Evolutionary conservation across 53 echinoderm and acorn worm genomes (phyloP).

Genomic region (Pentamera pediparva): DNA sequence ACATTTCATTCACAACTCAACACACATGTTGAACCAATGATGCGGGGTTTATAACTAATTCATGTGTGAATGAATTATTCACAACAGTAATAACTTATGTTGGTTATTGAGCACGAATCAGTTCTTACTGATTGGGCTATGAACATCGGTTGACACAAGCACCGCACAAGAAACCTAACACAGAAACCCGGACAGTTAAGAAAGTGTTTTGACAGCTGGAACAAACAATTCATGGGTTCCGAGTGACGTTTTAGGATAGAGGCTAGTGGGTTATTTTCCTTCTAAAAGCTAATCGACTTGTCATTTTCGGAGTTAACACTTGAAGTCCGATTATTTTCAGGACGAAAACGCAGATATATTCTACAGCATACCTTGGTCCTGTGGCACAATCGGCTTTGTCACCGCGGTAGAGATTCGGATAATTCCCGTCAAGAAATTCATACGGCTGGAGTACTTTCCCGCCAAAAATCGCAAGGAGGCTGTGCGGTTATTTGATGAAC

Average conservation of each 20-base stretch:
- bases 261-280: neutral
- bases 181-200: too few relatives aligned
- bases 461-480: conserved; percentile 57
- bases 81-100: too few relatives aligned
- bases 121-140: too few relatives aligned
- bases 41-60: too few relatives aligned
- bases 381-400: conserved; percentile 79
- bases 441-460: conserved; percentile 71
- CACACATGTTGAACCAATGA: too few relatives aligned
- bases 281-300: neutral
- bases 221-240: neutral
- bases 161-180: too few relatives aligned
- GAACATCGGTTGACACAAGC: too few relatives aligned
- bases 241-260: neutral
- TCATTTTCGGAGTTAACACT: neutral
- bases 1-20: too few relatives aligned
- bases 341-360: conserved; percentile 80
- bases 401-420: conserved; percentile 79
- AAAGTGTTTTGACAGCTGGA: too few relatives aligned
- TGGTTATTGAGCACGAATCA: too few relatives aligned
- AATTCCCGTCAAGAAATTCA: conserved; percentile 74
- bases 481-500: conserved; percentile 48
- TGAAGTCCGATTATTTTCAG: conserved; percentile 29
- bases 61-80: too few relatives aligned
- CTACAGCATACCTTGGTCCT: conserved; percentile 84